Percentiles rank a stretch among this genome's conserved stretches.
These are phyloP conservation scores for Callocephalon fimbriatum DNA, from an alignment of 2,113 vertebrate species.

Conservation along the genomic window DNA sequence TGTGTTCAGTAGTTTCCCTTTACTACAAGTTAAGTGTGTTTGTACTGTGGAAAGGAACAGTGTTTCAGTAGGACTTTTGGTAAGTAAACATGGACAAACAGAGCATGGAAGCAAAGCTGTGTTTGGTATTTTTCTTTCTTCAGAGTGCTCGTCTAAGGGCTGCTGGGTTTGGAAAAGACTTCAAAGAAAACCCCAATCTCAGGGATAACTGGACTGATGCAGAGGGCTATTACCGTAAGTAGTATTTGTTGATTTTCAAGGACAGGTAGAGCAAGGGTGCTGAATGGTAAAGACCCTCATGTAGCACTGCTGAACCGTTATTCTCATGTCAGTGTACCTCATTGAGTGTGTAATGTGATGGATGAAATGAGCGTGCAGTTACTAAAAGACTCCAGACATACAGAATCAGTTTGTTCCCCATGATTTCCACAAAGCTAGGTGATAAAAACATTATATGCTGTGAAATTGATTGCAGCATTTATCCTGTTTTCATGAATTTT, in stretches of 20 bases:
- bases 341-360: not conserved
- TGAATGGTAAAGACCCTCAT: not conserved
- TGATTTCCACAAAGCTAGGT: not conserved
- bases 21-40: not conserved
- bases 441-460: not conserved
- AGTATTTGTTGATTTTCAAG: not conserved
- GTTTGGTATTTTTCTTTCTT: slow-evolving; percentile 62
- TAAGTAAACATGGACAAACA: not conserved
- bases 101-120: not conserved
- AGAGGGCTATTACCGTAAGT: slow-evolving; percentile 98
- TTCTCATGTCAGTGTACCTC: not conserved
- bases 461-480: not conserved
- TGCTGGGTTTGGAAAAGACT: slow-evolving; percentile 96
- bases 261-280: not conserved
- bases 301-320: not conserved
- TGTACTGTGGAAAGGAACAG: not conserved
- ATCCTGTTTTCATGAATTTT: not conserved
- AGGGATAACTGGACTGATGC: slow-evolving; percentile 99
- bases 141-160: slow-evolving; percentile 95
- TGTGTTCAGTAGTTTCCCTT: not conserved
- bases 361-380: not conserved
- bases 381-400: not conserved
- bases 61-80: not conserved
- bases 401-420: not conserved
- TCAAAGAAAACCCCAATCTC: slow-evolving; percentile 99